Evolutionary conservation across 2,797 vertebrate species (phyloP), one percentile per base, ranked within the genome.

Genomic region (Morus bassanus): DNA sequence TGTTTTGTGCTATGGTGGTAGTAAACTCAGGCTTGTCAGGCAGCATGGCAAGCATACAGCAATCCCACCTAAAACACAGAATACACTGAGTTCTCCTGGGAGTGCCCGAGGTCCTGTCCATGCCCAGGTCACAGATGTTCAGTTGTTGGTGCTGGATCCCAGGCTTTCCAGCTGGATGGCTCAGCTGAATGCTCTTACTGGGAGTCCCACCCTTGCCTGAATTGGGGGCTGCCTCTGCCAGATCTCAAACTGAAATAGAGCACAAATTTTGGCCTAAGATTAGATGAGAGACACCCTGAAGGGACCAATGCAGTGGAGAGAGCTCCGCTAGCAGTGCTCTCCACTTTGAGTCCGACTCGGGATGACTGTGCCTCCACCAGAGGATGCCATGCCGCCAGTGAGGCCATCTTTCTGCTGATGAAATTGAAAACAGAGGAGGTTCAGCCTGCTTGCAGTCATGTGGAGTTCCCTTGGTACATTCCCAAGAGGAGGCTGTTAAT

Each of bases 311-410:
- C 12, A 53, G 48, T 14, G 28, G 57, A 45, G 37, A 48, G n/a
- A 61, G 14, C 21, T 27, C 23, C 22, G 5, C 15, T 6, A 28
- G 67, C 74, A 45, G 30, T 12, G 11, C 24, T 33, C 33, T 48
- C 46, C 1, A 2, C 68, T 39, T 54, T 0, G 1, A 68, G 64
- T 48, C 70, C 0, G 0, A 0, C 10, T 18, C 0, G 0, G 61
- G 50, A 45, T 30, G 35, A 9, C 31, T 1, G 6, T 51, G 48
- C 6, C 46, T 43, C 13, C 0, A 2, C 33, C 1, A 5, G 61
- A 39, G 43, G 43, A 85, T 30, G 51, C 53, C 0, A 0, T 56
- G 73, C 41, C 39, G 77, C 68, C 70, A 28, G 63, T 21, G 8
- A 35, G n/a, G 35, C 57, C 4, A 1, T 23, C 14, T 18, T 88